These are phyloP conservation scores for Agonopterix alstromeriana DNA, from an alignment of 2,888 invertebrate species.

Conservation along the genomic window DNA sequence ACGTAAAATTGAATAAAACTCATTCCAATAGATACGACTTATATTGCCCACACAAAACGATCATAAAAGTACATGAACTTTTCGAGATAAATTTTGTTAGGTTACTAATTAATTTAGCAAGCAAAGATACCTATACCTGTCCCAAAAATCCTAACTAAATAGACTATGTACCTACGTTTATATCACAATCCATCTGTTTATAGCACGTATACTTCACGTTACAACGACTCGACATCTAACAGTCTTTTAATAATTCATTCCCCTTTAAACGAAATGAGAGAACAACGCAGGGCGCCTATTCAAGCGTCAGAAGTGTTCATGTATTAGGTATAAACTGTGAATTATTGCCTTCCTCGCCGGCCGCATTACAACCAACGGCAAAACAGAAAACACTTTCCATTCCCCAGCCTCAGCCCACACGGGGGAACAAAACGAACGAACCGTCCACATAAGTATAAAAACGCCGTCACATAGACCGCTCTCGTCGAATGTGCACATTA, in stretches of 20 bases:
- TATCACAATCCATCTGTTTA: not conserved
- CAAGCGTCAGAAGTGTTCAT: conserved; percentile 32
- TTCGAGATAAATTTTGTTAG: too few species aligned
- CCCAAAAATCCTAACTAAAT: too few species aligned
- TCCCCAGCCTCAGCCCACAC: conserved; percentile 12
- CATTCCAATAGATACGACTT: too few species aligned
- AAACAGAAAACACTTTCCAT: conserved; percentile 21
- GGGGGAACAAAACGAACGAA: conserved; percentile 3
- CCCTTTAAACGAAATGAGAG: conserved; percentile 45
- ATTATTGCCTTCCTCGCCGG: conserved; percentile 35
- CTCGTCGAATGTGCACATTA: conserved; percentile 44
- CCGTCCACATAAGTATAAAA: conserved; percentile 12
- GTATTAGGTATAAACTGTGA: conserved; percentile 48
- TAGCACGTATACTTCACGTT: conserved; percentile 8
- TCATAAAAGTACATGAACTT: too few species aligned
- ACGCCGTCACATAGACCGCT: conserved; percentile 19
- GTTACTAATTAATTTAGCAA: too few species aligned
- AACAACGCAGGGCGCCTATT: conserved; percentile 34
- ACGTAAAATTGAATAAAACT: too few species aligned
- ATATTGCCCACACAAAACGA: too few species aligned
- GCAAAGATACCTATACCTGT: too few species aligned
- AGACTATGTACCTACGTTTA: too few species aligned
- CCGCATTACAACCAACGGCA: conserved; percentile 21
- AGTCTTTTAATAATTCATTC: conserved; percentile 46
- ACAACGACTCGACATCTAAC: conserved; percentile 20